Evolutionary conservation across 2,113 vertebrate genomes (phyloP).

Genomic region (Cyanoliseus patagonus): DNA sequence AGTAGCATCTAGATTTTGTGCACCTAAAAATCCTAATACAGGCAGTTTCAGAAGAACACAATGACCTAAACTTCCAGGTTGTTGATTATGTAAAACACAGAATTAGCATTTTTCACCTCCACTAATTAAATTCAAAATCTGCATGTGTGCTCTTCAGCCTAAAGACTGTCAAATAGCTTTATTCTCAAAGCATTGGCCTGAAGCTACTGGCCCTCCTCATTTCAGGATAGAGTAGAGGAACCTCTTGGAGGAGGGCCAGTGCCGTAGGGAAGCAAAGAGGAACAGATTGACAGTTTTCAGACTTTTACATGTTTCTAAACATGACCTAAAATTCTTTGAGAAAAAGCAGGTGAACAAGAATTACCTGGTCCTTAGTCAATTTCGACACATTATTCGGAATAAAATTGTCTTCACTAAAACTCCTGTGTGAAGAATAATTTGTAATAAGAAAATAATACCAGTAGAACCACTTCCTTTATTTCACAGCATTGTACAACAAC

Average conservation of each 20-base stretch:
- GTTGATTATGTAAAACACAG: not conserved
- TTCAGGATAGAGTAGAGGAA: not conserved
- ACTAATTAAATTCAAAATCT: not conserved
- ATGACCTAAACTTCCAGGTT: not conserved
- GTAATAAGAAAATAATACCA: not conserved
- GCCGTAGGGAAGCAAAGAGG: not conserved
- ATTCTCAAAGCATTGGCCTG: not conserved
- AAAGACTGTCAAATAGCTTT: not conserved
- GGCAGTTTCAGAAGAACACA: not conserved
- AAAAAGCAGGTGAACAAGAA: not conserved
- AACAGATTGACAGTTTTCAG: not conserved
- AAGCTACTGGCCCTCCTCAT: not conserved
- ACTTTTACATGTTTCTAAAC: not conserved
- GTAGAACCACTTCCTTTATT: not conserved
- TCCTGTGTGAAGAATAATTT: not conserved
- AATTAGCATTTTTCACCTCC: not conserved
- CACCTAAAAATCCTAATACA: not conserved
- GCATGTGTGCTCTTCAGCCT: not conserved
- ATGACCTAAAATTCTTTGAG: not conserved
- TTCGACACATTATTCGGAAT: not conserved
- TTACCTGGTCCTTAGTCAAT: not conserved
- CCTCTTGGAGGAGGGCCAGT: not conserved
- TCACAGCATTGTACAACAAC: not conserved
- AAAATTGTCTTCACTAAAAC: not conserved
- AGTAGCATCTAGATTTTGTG: not conserved